phyloP scores from a whole-genome alignment of 2,113 vertebrate species.

The Piaya cayana region DNA sequence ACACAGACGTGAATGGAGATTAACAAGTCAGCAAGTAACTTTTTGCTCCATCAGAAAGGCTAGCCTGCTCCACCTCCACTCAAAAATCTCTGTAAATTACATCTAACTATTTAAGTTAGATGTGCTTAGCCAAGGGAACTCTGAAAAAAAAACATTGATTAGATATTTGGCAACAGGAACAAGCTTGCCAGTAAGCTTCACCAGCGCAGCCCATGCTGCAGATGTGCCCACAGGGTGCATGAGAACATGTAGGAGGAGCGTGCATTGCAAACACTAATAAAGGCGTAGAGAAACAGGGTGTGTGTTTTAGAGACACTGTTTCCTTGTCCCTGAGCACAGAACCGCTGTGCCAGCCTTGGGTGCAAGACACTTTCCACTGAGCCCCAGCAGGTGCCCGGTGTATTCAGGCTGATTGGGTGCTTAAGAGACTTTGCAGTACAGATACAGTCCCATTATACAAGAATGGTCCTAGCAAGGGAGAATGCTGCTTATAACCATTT shows the following conservation, averaged over 20 bases:
- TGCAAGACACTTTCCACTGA: neutral
- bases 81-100: neutral
- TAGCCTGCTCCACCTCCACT: neutral
- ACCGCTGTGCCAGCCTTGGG: neutral
- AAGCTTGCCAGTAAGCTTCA: neutral
- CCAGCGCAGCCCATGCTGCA: neutral
- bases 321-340: neutral
- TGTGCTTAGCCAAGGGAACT: neutral
- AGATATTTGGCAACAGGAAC: neutral
- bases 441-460: neutral
- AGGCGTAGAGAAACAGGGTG: neutral
- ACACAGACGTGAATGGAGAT: neutral
- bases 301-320: neutral
- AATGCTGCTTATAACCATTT: neutral
- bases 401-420: neutral
- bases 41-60: neutral
- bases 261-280: neutral
- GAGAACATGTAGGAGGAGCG: rapidly evolving
- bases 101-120: neutral
- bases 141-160: neutral
- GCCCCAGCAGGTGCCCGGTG: rapidly evolving
- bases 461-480: neutral
- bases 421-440: neutral
- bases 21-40: neutral
- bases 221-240: rapidly evolving